Base-by-base conservation (phyloP, 37 sponge, comb jelly and placozoan species). In the Haliclona indistincta region DNA sequence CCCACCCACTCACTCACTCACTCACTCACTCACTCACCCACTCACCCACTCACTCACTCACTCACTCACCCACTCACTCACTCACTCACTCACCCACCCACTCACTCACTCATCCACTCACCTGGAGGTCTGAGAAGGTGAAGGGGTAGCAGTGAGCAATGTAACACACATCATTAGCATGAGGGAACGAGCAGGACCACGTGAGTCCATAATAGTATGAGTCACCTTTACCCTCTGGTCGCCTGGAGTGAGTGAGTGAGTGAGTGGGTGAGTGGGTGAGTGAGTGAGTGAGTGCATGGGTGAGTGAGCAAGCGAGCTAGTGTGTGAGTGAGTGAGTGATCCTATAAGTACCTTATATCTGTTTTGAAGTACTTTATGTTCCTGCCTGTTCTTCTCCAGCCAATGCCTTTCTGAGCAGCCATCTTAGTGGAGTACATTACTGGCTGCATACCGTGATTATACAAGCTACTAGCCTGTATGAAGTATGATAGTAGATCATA, bases 61-160 rank as follows among this genome's bases (percentile, higher is more conserved):
- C n/a, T n/a, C n/a, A n/a, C n/a, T n/a, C n/a, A n/a, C n/a, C n/a
- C n/a, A n/a, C n/a, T n/a, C n/a, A n/a, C n/a, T n/a, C n/a, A n/a
- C n/a, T n/a, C n/a, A n/a, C n/a, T n/a, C n/a, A n/a, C n/a, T n/a
- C n/a, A n/a, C n/a, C n/a, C n/a, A n/a, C n/a, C n/a, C n/a, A n/a
- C n/a, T n/a, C n/a, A n/a, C n/a, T n/a, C n/a, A n/a, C n/a, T n/a
- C n/a, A n/a, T n/a, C n/a, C n/a, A 40, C 74, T 2, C 60, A 88
- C 94, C 85, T 91, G 93, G 23, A 98, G 75, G 84, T 98, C 91
- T 6, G 88, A 79, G 77, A 92, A 98, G 40, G 93, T 92, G 86
- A 92, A 98, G n/a, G 99, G 99, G 71, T 92, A 98, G 84, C 95
- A 91, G 78, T 98, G 95, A 13, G 99, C 86, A 68, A 98, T 95